A percentile compares a stretch with the other conserved stretches of the same genome.
Evolutionary conservation across 2,888 invertebrate genomes (phyloP).

Genomic region (Gymnocheta viridis): DNA sequence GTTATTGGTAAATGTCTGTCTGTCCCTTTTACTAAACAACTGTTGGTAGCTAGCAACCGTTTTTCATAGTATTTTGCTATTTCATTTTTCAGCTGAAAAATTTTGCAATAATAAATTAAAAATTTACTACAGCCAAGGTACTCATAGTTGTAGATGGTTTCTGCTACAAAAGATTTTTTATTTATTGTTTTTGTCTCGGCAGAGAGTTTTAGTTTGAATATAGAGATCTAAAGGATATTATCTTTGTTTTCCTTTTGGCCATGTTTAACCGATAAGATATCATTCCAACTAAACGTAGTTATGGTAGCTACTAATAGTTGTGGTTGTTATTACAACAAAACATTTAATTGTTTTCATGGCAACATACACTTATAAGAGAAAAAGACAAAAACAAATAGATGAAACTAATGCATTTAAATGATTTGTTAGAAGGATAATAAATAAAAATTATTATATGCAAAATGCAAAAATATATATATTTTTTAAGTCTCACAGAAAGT

Average conservation of each 20-base stretch:
- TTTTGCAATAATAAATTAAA: constrained; percentile 65
- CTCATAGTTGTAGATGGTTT: constrained; percentile 10
- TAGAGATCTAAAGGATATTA: constrained; percentile 13
- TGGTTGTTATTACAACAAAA: constrained; percentile 7
- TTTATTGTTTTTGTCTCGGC: background rate
- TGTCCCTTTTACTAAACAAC: constrained; percentile 4
- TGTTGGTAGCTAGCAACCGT: constrained; percentile 31
- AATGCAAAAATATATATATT: background rate
- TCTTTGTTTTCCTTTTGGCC: background rate
- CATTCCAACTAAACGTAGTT: constrained; percentile 26
- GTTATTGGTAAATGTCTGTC: constrained; percentile 20
- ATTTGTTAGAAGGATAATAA: constrained; percentile 60
- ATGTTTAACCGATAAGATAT: constrained; percentile 46
- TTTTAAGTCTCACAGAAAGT: background rate
- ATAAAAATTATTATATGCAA: constrained; percentile 38
- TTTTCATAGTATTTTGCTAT: constrained; percentile 40
- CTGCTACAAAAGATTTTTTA: constrained; percentile 2
- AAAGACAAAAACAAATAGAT: background rate
- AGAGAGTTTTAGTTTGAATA: constrained; percentile 2
- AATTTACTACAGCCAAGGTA: constrained; percentile 57
- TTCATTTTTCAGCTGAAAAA: constrained; percentile 30
- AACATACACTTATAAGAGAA: constrained; percentile 4
- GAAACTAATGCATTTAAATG: constrained; percentile 48
- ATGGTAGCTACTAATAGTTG: background rate
- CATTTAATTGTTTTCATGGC: constrained; percentile 64